Base-by-base conservation (phyloP, 2,888 invertebrate species). In the Drosophila vallismaia region DNA sequence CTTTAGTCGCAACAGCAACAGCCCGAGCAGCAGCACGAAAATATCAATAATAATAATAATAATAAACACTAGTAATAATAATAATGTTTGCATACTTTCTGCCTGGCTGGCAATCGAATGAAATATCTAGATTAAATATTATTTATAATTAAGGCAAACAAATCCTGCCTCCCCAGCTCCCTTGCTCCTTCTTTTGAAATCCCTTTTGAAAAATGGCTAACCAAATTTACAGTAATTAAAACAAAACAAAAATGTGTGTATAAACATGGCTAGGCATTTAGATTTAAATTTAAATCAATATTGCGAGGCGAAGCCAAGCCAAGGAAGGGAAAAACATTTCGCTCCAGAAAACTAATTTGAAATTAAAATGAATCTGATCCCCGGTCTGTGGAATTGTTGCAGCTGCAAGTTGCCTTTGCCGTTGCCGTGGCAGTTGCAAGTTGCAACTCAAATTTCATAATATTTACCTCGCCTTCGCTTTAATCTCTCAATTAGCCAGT, bases 71-170 rank as follows among this genome's bases (percentile, higher is more conserved):
- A 53, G 44, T 50, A 49, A 50, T 71, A 62, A 52, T 50, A 54
- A 42, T 45, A 50, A 50, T 40, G 52, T 70, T 70, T 49, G 49
- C 53, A 60, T 26, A 31, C 60, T 28, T 64, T 49, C 31, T 42
- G 40, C 14, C 42, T 14, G 52, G 42, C 36, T 46, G 38, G 54
- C 71, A 79, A 69, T 73, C 53, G 56, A 62, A 66, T 75, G 56
- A 71, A 79, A 66, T 79, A 77, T 77, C 62, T 79, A 63, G 51
- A 57, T 68, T 33, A 77, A 71, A 70, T 79, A 74, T 73, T 74
- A 74, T 79, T 81, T 63, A 70, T 68, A 70, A 76, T 78, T 79
- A 82, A 68, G 75, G 62, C 66, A 82, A 62, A 71, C 60, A 71
- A 68, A 28, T 44, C 19, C 19, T 1, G 14, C n/a, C 19, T 1